A percentile compares a stretch with the other conserved stretches of the same genome.
Evolutionary conservation across 1,140 invertebrate species (phyloP).

Genomic region (Ephestia elutella): DNA sequence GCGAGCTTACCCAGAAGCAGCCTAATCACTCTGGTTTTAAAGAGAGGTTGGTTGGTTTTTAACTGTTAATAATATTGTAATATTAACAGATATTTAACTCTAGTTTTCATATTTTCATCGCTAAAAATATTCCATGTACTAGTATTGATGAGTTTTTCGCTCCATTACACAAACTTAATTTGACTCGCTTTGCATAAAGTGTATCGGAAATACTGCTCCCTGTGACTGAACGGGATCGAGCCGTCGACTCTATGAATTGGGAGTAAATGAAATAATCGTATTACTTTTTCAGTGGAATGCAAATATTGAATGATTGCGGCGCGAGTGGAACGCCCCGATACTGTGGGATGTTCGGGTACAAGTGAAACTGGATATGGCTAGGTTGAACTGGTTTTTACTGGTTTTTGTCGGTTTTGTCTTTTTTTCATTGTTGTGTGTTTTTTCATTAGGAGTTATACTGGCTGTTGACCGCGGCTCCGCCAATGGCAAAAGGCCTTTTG

Average conservation of each 20-base stretch:
- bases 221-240: constrained; percentile 49
- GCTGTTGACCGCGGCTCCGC: no score
- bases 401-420: no score
- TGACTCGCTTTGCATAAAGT: constrained; percentile 53
- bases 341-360: not conserved
- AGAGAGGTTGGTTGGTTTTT: no score
- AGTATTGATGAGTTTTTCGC: constrained; percentile 16
- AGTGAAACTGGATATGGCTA: not conserved
- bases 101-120: no score
- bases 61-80: no score
- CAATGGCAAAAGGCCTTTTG: no score
- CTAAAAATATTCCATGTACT: no score
- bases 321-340: constrained; percentile 51
- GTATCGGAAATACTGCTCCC: constrained; percentile 46
- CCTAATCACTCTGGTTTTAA: no score
- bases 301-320: constrained; percentile 70
- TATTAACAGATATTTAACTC: no score
- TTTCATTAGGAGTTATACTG: no score
- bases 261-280: constrained; percentile 71
- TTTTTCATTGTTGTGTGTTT: no score
- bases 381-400: not conserved
- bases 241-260: constrained; percentile 50
- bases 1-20: no score
- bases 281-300: constrained; percentile 69
- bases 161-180: constrained; percentile 49